Evolutionary conservation across 2,113 vertebrate species (phyloP), one percentile per base, ranked within the genome.

Genomic region (Plecturocebus donacophilus): DNA sequence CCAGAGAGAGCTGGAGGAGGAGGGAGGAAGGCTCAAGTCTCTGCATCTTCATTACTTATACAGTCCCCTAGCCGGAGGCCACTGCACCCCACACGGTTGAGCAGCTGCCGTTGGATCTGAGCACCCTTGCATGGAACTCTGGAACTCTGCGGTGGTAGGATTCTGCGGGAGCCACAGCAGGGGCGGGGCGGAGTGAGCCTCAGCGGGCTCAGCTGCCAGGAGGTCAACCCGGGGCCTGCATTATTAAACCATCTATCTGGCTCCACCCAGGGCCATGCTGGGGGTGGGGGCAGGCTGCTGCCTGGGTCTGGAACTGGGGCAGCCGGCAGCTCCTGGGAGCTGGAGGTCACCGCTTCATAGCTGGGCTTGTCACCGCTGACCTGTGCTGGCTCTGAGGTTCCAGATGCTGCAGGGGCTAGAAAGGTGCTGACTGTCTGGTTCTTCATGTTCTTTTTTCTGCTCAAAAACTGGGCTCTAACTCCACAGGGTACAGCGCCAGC

Each of bases 221-320:
- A 54, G 91, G 96, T 87, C 91, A 91, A 54, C 80, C 87, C 27
- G 47, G 82, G 88, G 94, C 75, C 77, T 38, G 49, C n/a, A 4
- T 97, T 97, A 98, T 97, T 97, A 97, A 95, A 80, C 96, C 96
- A 97, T 97, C 90, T 95, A 95, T 97, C 96, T 93, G 79, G 40
- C 76, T 91, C 89, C 93, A 81, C 70, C 90, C 30, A 0, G 49
- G 93, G 91, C 73, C 71, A 94, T 5, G 75, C 75, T n/a, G 75
- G 85, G 45, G 30, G 1, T 8, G 76, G 80, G 3, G 45, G 56
- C 21, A 14, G 35, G 3, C 79, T 77, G 40, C 93, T 32, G 77
- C 90, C 89, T 93, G 54, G 75, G 68, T 64, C 90, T 0, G 0
- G 90, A 96, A 96, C 94, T 97, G 58, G 94, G 92, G 70, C 97